A percentile compares a stretch with the other conserved stretches of the same genome.
These are phyloP conservation scores for Sebastes flavidus DNA, from an alignment of 2,797 vertebrate species.

Conservation along the genomic window DNA sequence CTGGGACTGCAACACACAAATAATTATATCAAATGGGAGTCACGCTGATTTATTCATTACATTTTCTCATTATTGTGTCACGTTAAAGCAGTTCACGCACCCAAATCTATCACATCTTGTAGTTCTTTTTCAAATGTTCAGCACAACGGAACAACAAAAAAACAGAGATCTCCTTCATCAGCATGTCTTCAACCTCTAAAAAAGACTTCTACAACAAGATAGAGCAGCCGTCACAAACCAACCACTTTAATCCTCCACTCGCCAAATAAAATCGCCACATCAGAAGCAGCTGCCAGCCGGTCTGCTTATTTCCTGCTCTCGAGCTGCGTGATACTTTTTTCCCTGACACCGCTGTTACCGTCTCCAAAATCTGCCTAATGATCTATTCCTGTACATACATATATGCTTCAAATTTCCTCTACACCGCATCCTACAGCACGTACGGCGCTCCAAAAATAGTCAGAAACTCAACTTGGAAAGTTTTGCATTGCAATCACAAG, in stretches of 20 bases:
- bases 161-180: constrained; percentile 13
- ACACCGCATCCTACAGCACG: constrained; percentile 10
- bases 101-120: constrained; percentile 1
- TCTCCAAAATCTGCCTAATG: constrained; percentile 45
- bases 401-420: constrained; percentile 31
- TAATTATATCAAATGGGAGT: neutral
- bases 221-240: constrained; percentile 1
- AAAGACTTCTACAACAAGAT: neutral
- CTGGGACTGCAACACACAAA: constrained; percentile 82
- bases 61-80: neutral
- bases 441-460: constrained; percentile 35
- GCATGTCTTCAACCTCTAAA: neutral
- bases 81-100: neutral
- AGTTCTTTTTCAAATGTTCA: neutral
- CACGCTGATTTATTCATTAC: neutral
- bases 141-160: too few species aligned
- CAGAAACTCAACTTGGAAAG: constrained; percentile 25
- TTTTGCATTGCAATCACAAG: constrained; percentile 35
- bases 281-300: constrained; percentile 55
- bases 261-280: constrained; percentile 52
- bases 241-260: constrained; percentile 39
- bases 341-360: constrained; percentile 31
- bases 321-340: constrained; percentile 18
- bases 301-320: constrained; percentile 52
- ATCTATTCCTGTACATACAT: constrained; percentile 52